Conservation (phyloP, 2,888 invertebrate species). For the Dyspetes luteomarginatus region DNA sequence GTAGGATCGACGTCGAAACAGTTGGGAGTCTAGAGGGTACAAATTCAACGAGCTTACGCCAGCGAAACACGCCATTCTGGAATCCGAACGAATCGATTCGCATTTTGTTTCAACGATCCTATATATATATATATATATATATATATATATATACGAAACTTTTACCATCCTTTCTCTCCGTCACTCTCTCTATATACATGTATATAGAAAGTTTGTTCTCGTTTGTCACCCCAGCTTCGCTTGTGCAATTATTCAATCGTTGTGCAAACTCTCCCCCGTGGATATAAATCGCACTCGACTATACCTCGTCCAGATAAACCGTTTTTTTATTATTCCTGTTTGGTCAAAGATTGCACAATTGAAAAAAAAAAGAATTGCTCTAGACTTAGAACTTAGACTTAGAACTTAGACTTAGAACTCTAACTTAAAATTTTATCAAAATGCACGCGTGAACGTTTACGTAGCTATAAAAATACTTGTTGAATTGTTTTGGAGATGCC, state of each 20-base stretch:
- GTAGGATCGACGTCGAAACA: neutral
- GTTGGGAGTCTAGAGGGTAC: constrained; percentile 10
- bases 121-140: no score
- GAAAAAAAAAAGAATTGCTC: neutral
- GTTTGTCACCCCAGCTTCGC: constrained; percentile 26
- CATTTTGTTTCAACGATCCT: constrained; percentile 42
- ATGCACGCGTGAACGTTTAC: no score
- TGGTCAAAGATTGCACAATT: constrained; percentile 18
- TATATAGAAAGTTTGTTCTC: constrained; percentile 1
- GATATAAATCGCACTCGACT: constrained; percentile 38
- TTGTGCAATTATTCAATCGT: constrained; percentile 49
- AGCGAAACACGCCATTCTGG: constrained; percentile 34
- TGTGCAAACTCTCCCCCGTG: constrained; percentile 1
- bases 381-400: no score
- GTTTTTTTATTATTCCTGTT: constrained; percentile 34
- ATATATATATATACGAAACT: constrained; percentile 27
- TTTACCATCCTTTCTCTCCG: constrained; percentile 1
- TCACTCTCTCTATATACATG: neutral
- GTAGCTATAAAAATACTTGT: no score
- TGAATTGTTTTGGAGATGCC: no score
- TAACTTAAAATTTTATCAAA: no score
- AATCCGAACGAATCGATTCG: constrained; percentile 54
- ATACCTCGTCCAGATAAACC: constrained; percentile 1
- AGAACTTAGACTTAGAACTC: no score
- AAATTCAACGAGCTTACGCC: constrained; percentile 42